Conservation (phyloP, 2,797 vertebrate genomes). For the Onychomys torridus region DNA sequence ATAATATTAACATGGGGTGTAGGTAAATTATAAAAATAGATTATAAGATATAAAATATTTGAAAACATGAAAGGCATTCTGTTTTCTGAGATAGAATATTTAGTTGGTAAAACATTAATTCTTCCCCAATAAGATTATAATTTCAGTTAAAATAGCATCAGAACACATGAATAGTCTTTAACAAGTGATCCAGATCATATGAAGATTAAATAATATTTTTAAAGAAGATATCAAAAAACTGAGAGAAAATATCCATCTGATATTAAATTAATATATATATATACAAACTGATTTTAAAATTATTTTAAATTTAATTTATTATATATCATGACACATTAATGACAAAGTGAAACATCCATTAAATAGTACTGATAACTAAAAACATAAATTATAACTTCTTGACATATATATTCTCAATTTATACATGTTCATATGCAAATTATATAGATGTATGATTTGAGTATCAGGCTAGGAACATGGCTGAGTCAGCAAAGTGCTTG, state of each 20-base stretch:
- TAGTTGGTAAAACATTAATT: background rate
- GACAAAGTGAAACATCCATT: background rate
- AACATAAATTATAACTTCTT: background rate
- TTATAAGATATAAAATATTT: background rate
- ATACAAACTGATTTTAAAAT: background rate
- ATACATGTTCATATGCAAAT: background rate
- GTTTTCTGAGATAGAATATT: background rate
- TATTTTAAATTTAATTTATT: background rate
- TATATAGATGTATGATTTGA: background rate
- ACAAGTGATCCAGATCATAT: background rate
- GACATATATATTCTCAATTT: background rate
- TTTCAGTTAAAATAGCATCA: slow-evolving; percentile 8
- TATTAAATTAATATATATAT: background rate
- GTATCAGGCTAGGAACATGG: background rate
- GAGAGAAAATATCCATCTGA: background rate
- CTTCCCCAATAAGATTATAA: background rate
- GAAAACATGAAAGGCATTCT: background rate
- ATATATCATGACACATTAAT: background rate
- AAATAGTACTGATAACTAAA: background rate
- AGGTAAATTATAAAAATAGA: background rate
- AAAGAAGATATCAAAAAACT: background rate
- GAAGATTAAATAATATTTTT: slow-evolving; percentile 24
- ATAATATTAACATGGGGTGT: background rate
- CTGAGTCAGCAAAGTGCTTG: background rate
- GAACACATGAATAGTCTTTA: background rate